A percentile compares a stretch with the other conserved stretches of the same genome.
Evolutionary conservation across 2,113 vertebrate species (phyloP).

Genomic region (Manacus vitellinus): DNA sequence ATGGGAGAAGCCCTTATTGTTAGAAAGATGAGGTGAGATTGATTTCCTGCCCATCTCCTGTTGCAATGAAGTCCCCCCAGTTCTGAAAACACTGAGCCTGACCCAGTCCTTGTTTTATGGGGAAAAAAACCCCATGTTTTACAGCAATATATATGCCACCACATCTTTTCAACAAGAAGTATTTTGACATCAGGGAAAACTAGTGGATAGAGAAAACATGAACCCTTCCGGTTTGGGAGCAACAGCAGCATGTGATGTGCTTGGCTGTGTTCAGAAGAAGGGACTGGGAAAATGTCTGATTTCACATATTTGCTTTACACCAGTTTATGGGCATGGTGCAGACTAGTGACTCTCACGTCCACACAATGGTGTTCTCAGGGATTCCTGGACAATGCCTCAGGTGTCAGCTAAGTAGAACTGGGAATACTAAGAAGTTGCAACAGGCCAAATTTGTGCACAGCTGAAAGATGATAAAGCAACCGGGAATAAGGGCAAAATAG

Average conservation of each 20-base stretch:
- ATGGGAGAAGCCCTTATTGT: neutral
- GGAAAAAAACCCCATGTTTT: rapidly evolving
- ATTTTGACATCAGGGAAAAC: neutral
- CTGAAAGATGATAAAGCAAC: neutral
- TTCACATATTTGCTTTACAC: neutral
- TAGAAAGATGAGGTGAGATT: neutral
- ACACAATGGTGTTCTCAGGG: neutral
- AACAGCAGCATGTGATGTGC: neutral
- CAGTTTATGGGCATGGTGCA: neutral
- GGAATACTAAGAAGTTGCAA: neutral
- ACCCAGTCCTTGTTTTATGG: neutral
- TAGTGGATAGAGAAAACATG: neutral
- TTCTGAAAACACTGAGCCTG: neutral
- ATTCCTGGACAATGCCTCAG: neutral
- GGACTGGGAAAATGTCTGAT: neutral
- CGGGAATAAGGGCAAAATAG: neutral
- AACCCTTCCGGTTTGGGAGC: neutral
- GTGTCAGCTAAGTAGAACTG: neutral
- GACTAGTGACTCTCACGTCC: neutral
- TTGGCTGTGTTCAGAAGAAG: rapidly evolving
- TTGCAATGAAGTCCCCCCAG: neutral
- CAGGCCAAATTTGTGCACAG: neutral
- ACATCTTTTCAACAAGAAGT: neutral
- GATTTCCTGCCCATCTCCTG: neutral
- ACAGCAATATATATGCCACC: neutral